Evolutionary conservation across 2,113 vertebrate genomes (phyloP), one percentile per base, ranked within the genome.

Genomic region (Dicrurus megarhynchus): DNA sequence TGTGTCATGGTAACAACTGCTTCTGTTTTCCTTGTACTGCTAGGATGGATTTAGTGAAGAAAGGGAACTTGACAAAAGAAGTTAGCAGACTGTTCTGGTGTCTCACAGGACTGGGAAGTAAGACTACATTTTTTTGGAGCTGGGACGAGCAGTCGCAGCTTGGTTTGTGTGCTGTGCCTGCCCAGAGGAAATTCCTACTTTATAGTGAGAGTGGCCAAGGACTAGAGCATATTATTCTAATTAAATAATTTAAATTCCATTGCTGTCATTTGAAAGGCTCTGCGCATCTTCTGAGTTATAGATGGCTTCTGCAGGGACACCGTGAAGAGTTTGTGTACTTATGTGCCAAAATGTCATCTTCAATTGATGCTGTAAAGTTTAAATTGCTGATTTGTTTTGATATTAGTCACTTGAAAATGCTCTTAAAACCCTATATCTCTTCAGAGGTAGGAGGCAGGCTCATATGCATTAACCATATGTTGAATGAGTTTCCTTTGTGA

Each of bases 161-260:
- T 80, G 53, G 81, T 67, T 74, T 82, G 41, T 89, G 52, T 75
- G 17, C 55, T 52, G 42, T 87, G 80, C 50, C 70, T 84, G 77
- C 85, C 80, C 90, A 87, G 75, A 96, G 85, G 96, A 97, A 97
- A 95, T 97, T 96, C 86, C 89, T 91, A 17, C 67, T 96, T 94
- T 87, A 63, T 44, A 95, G 69, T 7, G 6, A 92, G 39, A 78
- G 47, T 75, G 64, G 90, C 80, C 84, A 82, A 64, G 82, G 71
- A 75, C 61, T 74, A 84, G 69, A 81, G 76, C 89, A 84, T 97
- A 93, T 95, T 92, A 92, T 87, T 93, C 71, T 90, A 95, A 93
- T 95, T 91, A 95, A 76, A 91, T 90, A 16, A 91, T 84, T 90
- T 95, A 59, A 55, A 85, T 95, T 87, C 55, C 73, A 76, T 90